Evolutionary conservation across 2,888 invertebrate species (phyloP).

Genomic region (Eledone cirrhosa): DNA sequence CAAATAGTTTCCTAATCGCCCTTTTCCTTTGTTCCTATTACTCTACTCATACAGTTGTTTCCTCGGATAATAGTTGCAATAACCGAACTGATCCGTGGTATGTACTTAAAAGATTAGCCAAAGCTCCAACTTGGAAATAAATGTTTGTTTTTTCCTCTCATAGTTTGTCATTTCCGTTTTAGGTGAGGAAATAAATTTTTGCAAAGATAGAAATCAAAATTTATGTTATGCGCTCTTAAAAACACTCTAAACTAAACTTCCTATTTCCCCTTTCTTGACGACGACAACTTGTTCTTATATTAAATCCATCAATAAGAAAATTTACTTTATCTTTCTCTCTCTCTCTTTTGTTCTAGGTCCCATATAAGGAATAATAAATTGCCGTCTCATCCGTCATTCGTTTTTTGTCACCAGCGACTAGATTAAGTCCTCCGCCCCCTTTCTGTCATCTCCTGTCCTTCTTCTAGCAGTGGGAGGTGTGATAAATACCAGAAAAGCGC

Average conservation of each 20-base stretch:
- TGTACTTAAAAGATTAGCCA: too few species aligned
- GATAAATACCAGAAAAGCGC: too few species aligned
- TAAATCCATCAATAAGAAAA: neutral
- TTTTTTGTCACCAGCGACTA: neutral
- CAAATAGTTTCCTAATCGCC: too few species aligned
- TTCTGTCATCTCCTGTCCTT: neutral
- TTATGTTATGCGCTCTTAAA: constrained; percentile 2
- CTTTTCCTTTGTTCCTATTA: neutral
- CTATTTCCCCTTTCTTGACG: neutral
- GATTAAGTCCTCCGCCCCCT: neutral
- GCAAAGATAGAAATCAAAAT: neutral
- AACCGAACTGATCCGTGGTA: neutral
- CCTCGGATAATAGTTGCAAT: neutral
- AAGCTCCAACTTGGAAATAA: too few species aligned
- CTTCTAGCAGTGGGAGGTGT: constrained; percentile 14
- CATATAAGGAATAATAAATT: constrained; percentile 27
- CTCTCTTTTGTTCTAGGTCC: neutral
- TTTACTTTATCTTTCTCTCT: neutral
- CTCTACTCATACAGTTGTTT: neutral
- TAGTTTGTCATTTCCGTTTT: neutral
- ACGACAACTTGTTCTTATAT: neutral
- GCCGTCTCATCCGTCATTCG: neutral
- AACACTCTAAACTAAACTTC: too few species aligned
- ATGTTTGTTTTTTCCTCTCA: too few species aligned
- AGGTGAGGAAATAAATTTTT: constrained; percentile 5